Conservation (phyloP, 2,888 invertebrate species). For the Falcaria lacertinaria region DNA sequence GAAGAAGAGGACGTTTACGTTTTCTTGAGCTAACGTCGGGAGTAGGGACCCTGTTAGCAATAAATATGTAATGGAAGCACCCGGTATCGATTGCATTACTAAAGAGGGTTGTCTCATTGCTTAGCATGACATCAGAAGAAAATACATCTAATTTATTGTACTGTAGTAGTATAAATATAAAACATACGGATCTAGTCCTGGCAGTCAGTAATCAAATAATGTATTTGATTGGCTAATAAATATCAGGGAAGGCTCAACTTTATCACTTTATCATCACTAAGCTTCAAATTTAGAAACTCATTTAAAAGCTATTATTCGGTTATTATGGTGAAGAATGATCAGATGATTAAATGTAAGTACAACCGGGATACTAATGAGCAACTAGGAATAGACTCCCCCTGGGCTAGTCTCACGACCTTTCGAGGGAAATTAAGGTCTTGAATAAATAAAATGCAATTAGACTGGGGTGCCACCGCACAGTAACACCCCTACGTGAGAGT, state of each 20-base stretch:
- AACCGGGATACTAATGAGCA: constrained; percentile 51
- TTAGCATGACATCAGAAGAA: constrained; percentile 51
- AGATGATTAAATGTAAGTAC: constrained; percentile 28
- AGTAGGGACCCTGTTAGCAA: constrained; percentile 45
- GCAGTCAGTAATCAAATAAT: too few species aligned
- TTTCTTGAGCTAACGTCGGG: constrained; percentile 37
- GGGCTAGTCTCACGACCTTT: constrained; percentile 35
- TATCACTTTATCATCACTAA: too few species aligned
- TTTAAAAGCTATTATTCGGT: too few species aligned
- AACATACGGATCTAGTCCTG: too few species aligned
- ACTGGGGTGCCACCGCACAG: constrained; percentile 41
- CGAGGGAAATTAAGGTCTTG: constrained; percentile 50
- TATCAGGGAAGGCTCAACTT: too few species aligned
- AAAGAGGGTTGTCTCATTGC: constrained; percentile 51
- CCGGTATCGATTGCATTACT: constrained; percentile 57
- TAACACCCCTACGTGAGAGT: constrained; percentile 33
- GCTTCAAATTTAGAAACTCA: too few species aligned
- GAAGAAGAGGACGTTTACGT: constrained; percentile 38
- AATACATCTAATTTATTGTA: not conserved
- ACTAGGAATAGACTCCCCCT: constrained; percentile 38
- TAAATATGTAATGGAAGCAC: constrained; percentile 66
- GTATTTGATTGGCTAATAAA: too few species aligned
- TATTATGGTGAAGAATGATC: not conserved
- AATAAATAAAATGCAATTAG: constrained; percentile 76
- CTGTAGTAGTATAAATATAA: too few species aligned